Base-by-base conservation (phyloP, 1,140 invertebrate genomes). In the Drosophila suzukii region DNA sequence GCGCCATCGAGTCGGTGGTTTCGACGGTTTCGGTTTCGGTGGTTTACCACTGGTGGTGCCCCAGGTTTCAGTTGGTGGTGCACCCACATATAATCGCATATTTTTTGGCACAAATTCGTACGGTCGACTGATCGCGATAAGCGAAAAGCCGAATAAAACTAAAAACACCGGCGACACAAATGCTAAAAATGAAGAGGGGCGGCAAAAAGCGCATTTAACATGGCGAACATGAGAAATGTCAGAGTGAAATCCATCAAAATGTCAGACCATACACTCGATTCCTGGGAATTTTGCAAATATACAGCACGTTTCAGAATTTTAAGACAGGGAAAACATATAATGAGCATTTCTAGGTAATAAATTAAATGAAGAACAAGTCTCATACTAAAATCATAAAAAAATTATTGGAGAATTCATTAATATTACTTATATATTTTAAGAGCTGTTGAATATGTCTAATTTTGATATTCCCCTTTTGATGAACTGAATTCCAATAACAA, bases 31-130 rank as follows among this genome's bases (percentile, higher is more conserved):
- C 41, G 66, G 44, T 44, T 62, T 59, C 34, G 30, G 32, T 49
- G 46, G 34, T 65, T 30, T 61, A 34, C 56, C 20, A 53, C 59
- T 63, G 38, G 58, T 30, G 32, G 39, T 34, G 15, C 24, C 50
- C 17, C 36, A 58, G 63, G 12, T 43, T 47, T 58, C 57, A 15
- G 32, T 61, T 50, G 43, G 39, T 61, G 74, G 62, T 86, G 84
- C 79, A 88, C 83, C 79, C 80, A 86, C 82, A 86, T 88, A 66
- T 75, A 66, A 66, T 75, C 72, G 72, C 53, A 73, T 75, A 39
- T 59, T 76, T 32, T 81, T 84, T 86, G 84, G 84, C 84, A 88
- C 84, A 89, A 61, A 77, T 78, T 80, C 68, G 68, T 55, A 78
- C 50, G 65, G 44, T 63, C 62, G 30, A 43, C 63, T 70, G 77